phyloP scores from a whole-genome alignment of 2,888 invertebrate genomes.

The Serrognathus titanus region DNA sequence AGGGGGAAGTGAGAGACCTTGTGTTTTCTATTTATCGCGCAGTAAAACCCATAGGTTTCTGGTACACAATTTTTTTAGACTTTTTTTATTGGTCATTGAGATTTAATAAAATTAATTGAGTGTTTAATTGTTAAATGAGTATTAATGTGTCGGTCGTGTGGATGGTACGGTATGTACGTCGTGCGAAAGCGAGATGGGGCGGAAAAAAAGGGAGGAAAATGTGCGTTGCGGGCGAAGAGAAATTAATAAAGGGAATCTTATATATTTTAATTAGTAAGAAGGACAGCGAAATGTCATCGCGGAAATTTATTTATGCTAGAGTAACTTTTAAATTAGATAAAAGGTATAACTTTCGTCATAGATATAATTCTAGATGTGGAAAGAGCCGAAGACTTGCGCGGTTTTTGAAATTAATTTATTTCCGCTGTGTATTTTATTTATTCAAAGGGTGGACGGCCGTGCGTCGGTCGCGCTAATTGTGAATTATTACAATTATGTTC shows the following conservation, averaged over 20 bases:
- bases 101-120: neutral
- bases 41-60: no score
- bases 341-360: constrained; percentile 43
- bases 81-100: no score
- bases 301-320: neutral
- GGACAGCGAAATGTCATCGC: neutral
- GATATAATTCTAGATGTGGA: constrained; percentile 33
- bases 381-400: constrained; percentile 34
- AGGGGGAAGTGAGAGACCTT: no score
- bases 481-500: constrained; percentile 44
- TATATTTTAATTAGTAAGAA: constrained; percentile 2
- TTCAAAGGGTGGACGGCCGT: constrained; percentile 33
- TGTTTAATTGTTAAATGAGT: neutral
- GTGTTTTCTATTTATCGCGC: no score
- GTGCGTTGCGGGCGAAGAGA: neutral
- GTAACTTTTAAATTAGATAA: constrained; percentile 45
- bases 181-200: neutral
- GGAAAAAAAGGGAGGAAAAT: no score
- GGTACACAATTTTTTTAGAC: no score
- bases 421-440: constrained; percentile 38
- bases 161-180: neutral
- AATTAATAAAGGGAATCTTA: neutral
- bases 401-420: constrained; percentile 41
- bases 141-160: neutral
- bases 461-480: constrained; percentile 37